Evolutionary conservation across 1,140 invertebrate genomes (phyloP), one percentile per base, ranked within the genome.

Genomic region (Platorchestia sp.): DNA sequence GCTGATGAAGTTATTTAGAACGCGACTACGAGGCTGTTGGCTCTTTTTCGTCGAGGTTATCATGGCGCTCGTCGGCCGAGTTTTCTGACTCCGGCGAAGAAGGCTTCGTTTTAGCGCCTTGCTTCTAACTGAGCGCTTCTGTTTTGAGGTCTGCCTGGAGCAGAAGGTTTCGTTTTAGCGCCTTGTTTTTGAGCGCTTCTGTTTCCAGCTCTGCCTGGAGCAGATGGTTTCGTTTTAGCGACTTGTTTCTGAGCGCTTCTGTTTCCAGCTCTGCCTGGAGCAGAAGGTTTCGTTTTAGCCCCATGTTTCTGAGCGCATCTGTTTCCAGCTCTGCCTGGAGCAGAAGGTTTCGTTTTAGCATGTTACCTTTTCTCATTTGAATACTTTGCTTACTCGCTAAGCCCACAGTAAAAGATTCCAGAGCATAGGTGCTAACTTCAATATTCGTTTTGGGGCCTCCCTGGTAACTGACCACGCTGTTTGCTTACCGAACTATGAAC

Each of bases 1-100:
- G 91, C 43, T 93, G 91, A 93, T 93, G 91, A 93, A 93, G 91
- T 93, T 93, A 93, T 93, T 93, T 93, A 47, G 91, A 47, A 44
- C 91, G 41, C 40, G 44, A 22, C 87, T 75, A 36, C 59, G 59
- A 75, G 59, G 59, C 59, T 75, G 59, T 75, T 75, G 59, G 59
- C 59, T 75, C 59, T 75, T 75, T 75, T 75, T 75, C 59, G 27
- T 3, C 59, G 59, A 75, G 59, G 59, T 75, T 75, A 75, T 75
- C 59, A 75, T 27, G 59, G 27, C 7, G 59, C 59, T 75, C 27
- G 59, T 75, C 59, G 59, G 59, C 59, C 59, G 59, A 75, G 27
- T 75, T 75, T 75, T 75, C 1, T 75, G 27, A 19, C 59, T 75
- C 10, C n/a, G 59, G 36, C 14, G 59, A 75, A 75, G 59, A 75